Evolutionary conservation across 53 echinoderm and acorn worm species (phyloP), one percentile per base, ranked within the genome.

Genomic region (Paelopatides confundens): DNA sequence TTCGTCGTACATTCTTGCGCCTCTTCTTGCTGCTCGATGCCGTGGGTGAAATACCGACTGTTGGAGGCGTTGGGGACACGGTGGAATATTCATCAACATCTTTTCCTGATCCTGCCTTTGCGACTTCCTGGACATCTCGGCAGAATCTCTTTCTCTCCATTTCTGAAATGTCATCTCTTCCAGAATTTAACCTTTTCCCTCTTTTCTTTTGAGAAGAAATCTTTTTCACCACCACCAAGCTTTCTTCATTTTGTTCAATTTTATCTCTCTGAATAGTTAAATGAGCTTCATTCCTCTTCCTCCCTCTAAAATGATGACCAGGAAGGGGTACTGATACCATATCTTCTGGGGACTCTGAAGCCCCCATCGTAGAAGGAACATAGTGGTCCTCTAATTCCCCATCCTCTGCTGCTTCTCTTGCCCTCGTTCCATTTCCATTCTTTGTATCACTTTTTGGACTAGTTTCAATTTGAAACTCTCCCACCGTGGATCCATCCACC

Each of bases 291-390:
- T 39, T 37, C 24, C 8, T 74, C 74, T 74, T 39, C 35, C 37
- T 46, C 12, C 46, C 26, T 39, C n/a, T 26, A 6, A 46, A 40
- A 12, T 23, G 27, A 50, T 48, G 53, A 52, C 50, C 18, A 31
- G 51, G 49, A 14, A 33, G 51, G 5, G 48, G 49, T 18, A 21
- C 29, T 21, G 11, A 30, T 31, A 4, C 11, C 4, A 52, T 4
- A 33, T 50, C 32, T 9, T 31, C 34, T 4, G 33, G 51, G 51
- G 79, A 53, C 12, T 50, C 79, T 13, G 79, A 79, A 21, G 79
- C 79, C 26, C 79, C 79, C 31, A 31, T 3, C 17, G 79, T 79
- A 21, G 79, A 52, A 52, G 79, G 53, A 29, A 79, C 53, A 52
- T 46, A 51, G 0, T 50, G 31, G 17, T 50, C 51, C 3, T 14